Conservation (phyloP, 2,888 invertebrate species). For the Hemithea aestivaria region DNA sequence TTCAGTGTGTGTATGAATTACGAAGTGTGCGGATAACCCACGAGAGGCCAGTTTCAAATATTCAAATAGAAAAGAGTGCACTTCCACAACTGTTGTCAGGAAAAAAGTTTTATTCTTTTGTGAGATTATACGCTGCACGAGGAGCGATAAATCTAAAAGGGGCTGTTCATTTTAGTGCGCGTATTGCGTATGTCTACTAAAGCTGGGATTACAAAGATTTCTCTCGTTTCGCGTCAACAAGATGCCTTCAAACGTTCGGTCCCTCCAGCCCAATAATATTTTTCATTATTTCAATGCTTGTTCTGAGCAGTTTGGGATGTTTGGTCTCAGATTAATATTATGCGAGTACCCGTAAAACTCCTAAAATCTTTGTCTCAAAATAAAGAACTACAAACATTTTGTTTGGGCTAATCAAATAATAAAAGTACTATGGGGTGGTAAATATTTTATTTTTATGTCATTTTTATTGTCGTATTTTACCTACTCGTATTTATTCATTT, state of each 20-base stretch:
- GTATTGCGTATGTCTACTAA: conserved; percentile 1
- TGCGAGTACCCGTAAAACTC: not conserved
- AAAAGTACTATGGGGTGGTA: too few relatives aligned
- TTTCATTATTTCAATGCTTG: conserved; percentile 13
- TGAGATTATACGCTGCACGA: conserved; percentile 4
- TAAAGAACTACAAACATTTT: too few relatives aligned
- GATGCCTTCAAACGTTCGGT: conserved; percentile 7
- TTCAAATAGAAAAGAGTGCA: not conserved
- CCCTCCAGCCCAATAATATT: conserved; percentile 15
- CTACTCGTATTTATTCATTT: too few relatives aligned
- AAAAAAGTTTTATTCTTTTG: conserved; percentile 1
- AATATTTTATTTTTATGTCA: too few relatives aligned
- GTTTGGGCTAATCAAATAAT: too few relatives aligned
- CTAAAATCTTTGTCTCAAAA: too few relatives aligned
- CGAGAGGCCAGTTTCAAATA: not conserved
- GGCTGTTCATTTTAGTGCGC: conserved; percentile 7
- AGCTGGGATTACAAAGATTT: conserved; percentile 11
- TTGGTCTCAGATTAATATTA: conserved; percentile 10
- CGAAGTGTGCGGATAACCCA: too few relatives aligned
- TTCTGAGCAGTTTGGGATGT: conserved; percentile 1
- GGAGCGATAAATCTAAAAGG: conserved; percentile 5
- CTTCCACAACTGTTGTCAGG: conserved; percentile 1
- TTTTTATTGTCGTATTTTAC: too few relatives aligned
- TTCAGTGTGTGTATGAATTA: too few relatives aligned
- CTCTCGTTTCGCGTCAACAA: conserved; percentile 9